These are phyloP conservation scores for Elysia crispata DNA, from an alignment of 2,888 invertebrate species.

Conservation along the genomic window DNA sequence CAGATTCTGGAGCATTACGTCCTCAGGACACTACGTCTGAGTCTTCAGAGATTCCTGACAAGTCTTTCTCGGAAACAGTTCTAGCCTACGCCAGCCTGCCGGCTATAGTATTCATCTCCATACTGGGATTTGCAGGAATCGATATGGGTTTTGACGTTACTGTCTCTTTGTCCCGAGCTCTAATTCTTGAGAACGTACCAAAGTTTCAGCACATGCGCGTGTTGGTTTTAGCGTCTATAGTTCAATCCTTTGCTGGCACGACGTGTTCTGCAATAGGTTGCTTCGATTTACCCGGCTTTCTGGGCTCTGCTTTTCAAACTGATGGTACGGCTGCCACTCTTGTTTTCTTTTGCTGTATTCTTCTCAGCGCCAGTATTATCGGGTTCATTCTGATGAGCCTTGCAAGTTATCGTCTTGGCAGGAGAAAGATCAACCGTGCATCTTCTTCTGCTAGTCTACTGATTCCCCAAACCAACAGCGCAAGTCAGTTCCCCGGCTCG, in stretches of 20 bases:
- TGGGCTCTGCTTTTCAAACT: constrained; percentile 31
- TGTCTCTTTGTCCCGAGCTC: constrained; percentile 34
- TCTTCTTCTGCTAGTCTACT: too few relatives aligned
- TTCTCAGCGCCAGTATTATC: background rate
- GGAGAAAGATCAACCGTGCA: too few relatives aligned
- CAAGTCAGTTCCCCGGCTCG: background rate
- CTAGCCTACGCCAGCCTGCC: constrained; percentile 13
- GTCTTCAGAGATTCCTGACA: background rate
- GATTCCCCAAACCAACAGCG: background rate
- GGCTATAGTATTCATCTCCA: constrained; percentile 34
- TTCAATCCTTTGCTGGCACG: constrained; percentile 34
- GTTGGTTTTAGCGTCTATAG: constrained; percentile 20
- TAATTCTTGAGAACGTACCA: constrained; percentile 33
- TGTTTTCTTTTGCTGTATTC: constrained; percentile 35
- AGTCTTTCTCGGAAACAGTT: background rate
- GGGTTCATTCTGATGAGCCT: background rate
- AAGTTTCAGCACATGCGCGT: constrained; percentile 36
- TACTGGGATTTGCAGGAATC: constrained; percentile 27
- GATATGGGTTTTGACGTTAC: constrained; percentile 45
- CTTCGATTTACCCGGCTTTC: constrained; percentile 34
- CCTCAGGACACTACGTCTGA: too few relatives aligned
- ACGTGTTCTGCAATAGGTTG: constrained; percentile 28
- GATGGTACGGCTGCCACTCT: constrained; percentile 41
- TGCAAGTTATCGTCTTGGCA: background rate
- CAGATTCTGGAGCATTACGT: background rate